Base-by-base conservation (phyloP, 2,113 vertebrate species). In the Rhinoderma darwinii region DNA sequence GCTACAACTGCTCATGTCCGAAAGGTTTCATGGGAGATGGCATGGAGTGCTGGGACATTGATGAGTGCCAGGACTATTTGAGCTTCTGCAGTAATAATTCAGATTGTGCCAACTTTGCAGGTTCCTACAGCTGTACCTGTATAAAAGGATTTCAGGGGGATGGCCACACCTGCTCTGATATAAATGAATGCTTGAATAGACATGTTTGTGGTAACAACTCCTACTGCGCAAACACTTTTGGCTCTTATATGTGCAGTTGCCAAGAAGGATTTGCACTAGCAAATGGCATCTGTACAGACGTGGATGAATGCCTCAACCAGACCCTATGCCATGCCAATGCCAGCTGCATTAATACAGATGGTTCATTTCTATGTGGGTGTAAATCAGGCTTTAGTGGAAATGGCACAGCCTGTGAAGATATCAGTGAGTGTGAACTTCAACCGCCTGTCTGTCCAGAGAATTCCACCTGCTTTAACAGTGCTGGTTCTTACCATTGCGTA, bases 321-420 rank as follows among this genome's bases (percentile, higher is more conserved):
- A 63, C 35, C 0, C 6, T 20, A 6, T 95, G 95, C 88, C 91
- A 95, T 87, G 72, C 79, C 0, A 35, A 90, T 0, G 92, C 95
- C 0, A 68, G 90, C 78, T 96, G 95, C 85, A 84, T 89, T 32
- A 78, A 68, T 22, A 66, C 91, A 10, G 86, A 73, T 12, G 93
- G 92, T 27, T 95, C 94, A 61, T 92, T 93, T 88, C 94, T 93
- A 88, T 96, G 95, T 72, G 63, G 68, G 20, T 96, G 95, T 50
- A 14, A 77, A 54, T 50, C 86, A 0, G 95, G 95, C 11, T 95
- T 92, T 88, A 35, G 81, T 39, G 95, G 95, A 89, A 93, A 90
- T 81, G 95, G 95, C 18, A 93, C 79, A 0, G 35, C 90, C 43
- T 96, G 95, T 89, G 11, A 0, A 30, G 95, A 96, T 79, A 63